Conservation (phyloP, 2,113 vertebrate species). For the Malurus alboscapulatus region DNA sequence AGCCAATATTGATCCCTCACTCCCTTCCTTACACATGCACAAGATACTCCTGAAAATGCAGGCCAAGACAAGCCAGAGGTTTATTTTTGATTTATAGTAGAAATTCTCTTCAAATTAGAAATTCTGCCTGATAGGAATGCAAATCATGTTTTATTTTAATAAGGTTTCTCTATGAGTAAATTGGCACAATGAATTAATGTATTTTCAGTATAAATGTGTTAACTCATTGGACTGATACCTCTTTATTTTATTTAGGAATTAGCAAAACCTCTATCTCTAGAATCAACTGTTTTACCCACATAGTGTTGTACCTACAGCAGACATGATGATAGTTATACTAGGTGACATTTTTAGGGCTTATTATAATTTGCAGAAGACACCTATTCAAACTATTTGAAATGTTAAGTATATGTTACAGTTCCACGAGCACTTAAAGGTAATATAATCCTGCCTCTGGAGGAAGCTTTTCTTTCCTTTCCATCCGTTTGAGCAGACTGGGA, state of each 20-base stretch:
- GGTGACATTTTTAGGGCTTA: slow-evolving; percentile 20
- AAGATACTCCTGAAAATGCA: background rate
- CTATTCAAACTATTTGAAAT: slow-evolving; percentile 55
- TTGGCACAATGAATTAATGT: background rate
- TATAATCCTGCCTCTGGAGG: slow-evolving; percentile 31
- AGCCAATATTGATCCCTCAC: background rate
- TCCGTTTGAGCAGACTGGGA: background rate
- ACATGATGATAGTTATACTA: background rate
- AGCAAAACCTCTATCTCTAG: background rate
- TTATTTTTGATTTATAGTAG: background rate
- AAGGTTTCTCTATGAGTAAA: background rate
- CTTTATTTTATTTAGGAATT: background rate
- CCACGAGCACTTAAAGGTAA: slow-evolving; percentile 31
- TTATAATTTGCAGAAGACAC: slow-evolving; percentile 53
- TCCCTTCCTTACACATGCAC: fast-evolving
- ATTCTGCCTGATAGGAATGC: background rate
- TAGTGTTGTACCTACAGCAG: background rate
- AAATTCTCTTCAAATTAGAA: background rate
- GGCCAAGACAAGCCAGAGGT: background rate
- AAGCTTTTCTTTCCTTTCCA: slow-evolving; percentile 19
- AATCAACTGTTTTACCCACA: slow-evolving; percentile 8
- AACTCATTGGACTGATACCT: background rate
- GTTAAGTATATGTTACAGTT: slow-evolving; percentile 47
- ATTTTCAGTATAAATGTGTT: background rate
- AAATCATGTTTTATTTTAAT: background rate